Base-by-base conservation (phyloP, 2,113 vertebrate genomes). In the Ptilonorhynchus violaceus region DNA sequence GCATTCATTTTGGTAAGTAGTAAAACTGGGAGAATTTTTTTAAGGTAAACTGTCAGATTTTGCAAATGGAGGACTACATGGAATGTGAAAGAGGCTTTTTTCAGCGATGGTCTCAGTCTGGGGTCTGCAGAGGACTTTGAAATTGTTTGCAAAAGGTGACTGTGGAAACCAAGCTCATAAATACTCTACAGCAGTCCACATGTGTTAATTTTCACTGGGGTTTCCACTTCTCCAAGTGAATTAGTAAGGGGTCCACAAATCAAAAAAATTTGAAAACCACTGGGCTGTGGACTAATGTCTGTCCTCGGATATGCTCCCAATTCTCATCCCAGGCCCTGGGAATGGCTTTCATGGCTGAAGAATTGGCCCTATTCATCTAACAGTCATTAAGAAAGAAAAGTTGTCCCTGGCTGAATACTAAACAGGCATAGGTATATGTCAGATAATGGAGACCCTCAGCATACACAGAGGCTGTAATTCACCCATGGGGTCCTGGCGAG, bases 341-440 rank as follows among this genome's bases (percentile, higher is more conserved):
- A 92, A 89, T 46, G 56, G 59, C 64, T 77, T 31, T 77, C 1
- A 2, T 55, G 46, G 63, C 58, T 85, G 84, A 94, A 91, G 78
- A 96, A 95, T 85, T 89, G 35, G n/a, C 21, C 25, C 70, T 77
- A 88, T 96, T 96, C 85, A 96, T 79, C 81, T 58, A 66, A 76
- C 6, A 69, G 50, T 55, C 81, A 69, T 96, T 92, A 89, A 69
- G 87, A 91, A 93, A 86, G 93, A 88, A 87, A 96, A 82, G 87
- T 64, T 2, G 11, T 89, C 81, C 23, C 81, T 69, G 74, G 37
- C 53, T 87, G 81, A 87, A 87, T 60, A 24, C 49, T 27, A 78
- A 89, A 62, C 74, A 95, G 81, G 58, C 31, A 0, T 37, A 91
- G 87, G 70, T 96, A 8, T 44, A 76, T 85, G 88, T 87, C 84